A percentile compares a stretch with the other conserved stretches of the same genome.
These are phyloP conservation scores for Drosophila ambigua DNA, from an alignment of 1,140 invertebrate species.

Conservation along the genomic window DNA sequence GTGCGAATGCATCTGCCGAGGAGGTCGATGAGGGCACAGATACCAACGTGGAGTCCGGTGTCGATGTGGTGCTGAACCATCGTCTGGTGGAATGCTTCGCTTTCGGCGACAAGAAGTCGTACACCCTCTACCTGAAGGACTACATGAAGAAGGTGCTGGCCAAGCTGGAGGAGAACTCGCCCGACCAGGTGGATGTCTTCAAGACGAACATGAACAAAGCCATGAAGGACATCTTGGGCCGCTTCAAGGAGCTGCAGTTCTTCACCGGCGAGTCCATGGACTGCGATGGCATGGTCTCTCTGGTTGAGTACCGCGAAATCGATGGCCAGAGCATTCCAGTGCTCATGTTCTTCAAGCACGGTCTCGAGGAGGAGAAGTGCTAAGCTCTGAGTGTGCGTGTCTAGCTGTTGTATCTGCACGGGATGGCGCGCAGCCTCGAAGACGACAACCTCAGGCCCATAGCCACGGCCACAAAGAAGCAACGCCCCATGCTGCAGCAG, in stretches of 20 bases:
- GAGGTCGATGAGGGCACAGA: conserved; percentile 95
- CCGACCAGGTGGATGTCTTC: conserved; percentile 93
- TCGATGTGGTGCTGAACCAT: conserved; percentile 97
- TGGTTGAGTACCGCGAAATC: conserved; percentile 96
- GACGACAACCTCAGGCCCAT: neutral
- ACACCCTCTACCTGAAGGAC: conserved; percentile 96
- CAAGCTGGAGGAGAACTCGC: conserved; percentile 91
- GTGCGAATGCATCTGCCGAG: conserved; percentile 96
- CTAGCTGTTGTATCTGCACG: conserved; percentile 1
- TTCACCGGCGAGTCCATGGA: conserved; percentile 98
- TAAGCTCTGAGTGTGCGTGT: conserved; percentile 84
- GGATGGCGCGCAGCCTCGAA: neutral
- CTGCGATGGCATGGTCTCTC: conserved; percentile 95
- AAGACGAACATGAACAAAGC: conserved; percentile 97
- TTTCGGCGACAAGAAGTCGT: conserved; percentile 94
- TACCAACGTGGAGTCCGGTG: conserved; percentile 89
- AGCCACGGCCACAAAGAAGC: conserved; percentile 11
- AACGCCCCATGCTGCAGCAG: conserved; percentile 14
- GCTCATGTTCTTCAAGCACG: conserved; percentile 98
- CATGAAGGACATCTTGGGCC: conserved; percentile 95
- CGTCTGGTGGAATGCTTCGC: conserved; percentile 93
- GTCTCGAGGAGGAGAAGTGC: conserved; percentile 96
- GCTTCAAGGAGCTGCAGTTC: conserved; percentile 97
- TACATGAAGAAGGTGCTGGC: conserved; percentile 98
- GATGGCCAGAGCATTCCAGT: conserved; percentile 92